Base-by-base conservation (phyloP, 2,797 vertebrate genomes). In the Poliocrania exsul region DNA sequence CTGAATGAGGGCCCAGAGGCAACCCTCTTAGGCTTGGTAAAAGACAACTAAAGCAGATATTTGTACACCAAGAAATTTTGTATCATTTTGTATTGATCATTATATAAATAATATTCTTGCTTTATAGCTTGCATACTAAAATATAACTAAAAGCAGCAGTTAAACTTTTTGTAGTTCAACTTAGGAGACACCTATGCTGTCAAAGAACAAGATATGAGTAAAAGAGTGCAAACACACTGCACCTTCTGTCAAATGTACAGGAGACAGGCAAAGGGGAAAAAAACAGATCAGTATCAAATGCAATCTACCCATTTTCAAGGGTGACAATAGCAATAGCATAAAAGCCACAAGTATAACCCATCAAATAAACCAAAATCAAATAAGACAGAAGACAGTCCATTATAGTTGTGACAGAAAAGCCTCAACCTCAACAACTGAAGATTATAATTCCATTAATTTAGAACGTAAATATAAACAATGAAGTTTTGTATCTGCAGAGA, bases 1-100 rank as follows among this genome's bases (percentile, higher is more conserved):
- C n/a, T 73, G 37, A 8, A 21, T 37, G 5, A 54, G 23, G 11
- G 16, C 16, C 6, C 15, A 80, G 46, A 71, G n/a, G n/a, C 13
- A 64, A 8, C 2, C 31, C 12, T 42, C 42, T 46, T 35, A 31
- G 9, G 54, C 3, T 50, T 20, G 19, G 3, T 5, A 11, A 50
- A 75, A 37, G 11, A 9, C 49, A 80, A 17, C 9, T 50, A 84
- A 65, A 87, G 16, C 16, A 78, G 56, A 42, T 37, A 1, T 13
- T 47, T 38, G 19, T 17, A 46, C 29, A 72, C 6, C 10, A 56
- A 67, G 26, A 58, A 86, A 56, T 29, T 31, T 1, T 57, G 15
- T 15, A 57, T 40, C 17, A 60, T 14, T 13, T 58, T 61, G 4
- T 19, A 74, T 12, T 0, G 0, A 50, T 50, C 6, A 26, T 24